Conservation (phyloP, 1,140 invertebrate genomes). For the Drosophila micromelanica region DNA sequence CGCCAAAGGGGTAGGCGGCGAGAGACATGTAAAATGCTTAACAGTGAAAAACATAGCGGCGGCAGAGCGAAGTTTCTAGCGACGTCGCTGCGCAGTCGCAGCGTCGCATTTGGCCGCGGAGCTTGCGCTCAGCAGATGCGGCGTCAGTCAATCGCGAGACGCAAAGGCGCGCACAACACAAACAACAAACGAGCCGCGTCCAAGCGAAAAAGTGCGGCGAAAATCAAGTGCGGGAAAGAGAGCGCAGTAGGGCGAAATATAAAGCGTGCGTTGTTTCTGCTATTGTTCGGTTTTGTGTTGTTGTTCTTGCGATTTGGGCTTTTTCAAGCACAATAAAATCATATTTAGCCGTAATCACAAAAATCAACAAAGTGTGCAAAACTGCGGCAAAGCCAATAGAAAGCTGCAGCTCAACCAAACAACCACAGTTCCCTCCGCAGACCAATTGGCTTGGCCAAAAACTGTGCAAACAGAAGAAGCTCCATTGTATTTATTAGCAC, state of each 20-base stretch:
- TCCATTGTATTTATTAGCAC: slow-evolving; percentile 40
- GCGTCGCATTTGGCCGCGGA: slow-evolving; percentile 22
- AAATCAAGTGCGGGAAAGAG: slow-evolving; percentile 18
- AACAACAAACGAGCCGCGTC: slow-evolving; percentile 16
- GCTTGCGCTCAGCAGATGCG: slow-evolving; percentile 39
- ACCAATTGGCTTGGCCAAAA: slow-evolving; percentile 4
- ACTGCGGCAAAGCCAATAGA: slow-evolving; percentile 43
- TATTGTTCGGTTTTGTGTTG: slow-evolving; percentile 1
- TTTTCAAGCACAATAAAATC: slow-evolving; percentile 66
- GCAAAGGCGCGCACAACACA: slow-evolving; percentile 68
- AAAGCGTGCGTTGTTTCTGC: slow-evolving; percentile 43
- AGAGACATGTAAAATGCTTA: slow-evolving; percentile 20
- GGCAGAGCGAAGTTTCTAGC: background rate
- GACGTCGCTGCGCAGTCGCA: slow-evolving; percentile 27
- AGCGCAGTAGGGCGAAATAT: slow-evolving; percentile 1
- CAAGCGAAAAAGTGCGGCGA: slow-evolving; percentile 9
- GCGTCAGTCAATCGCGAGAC: slow-evolving; percentile 62
- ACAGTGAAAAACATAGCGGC: slow-evolving; percentile 46
- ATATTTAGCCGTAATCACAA: slow-evolving; percentile 62
- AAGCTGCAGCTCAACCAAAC: slow-evolving; percentile 37
- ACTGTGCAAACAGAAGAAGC: slow-evolving; percentile 41
- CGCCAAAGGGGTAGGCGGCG: background rate
- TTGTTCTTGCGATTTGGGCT: slow-evolving; percentile 29
- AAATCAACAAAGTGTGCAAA: slow-evolving; percentile 74
- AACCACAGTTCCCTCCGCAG: background rate